Evolutionary conservation across 1,140 invertebrate genomes (phyloP).

Genomic region (Platyura marginata): DNA sequence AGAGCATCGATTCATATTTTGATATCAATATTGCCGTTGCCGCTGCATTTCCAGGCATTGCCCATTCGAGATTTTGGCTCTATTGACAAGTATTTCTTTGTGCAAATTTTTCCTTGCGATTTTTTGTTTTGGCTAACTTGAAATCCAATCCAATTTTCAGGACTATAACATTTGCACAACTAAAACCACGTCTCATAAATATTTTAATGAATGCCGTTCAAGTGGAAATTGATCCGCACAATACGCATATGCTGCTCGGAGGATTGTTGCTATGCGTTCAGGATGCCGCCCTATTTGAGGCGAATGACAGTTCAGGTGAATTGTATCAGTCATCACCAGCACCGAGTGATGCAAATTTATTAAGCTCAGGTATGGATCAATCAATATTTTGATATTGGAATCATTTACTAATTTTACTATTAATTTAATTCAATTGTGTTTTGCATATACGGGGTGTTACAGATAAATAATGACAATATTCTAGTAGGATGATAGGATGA

Average conservation of each 20-base stretch:
- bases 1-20: constrained; percentile 80
- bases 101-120: too few relatives aligned
- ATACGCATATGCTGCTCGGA: constrained; percentile 77
- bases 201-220: constrained; percentile 70
- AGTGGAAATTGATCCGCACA: constrained; percentile 69
- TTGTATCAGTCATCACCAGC: constrained; percentile 21
- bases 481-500: too few relatives aligned
- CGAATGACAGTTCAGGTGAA: constrained; percentile 29
- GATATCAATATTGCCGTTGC: constrained; percentile 73
- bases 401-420: background rate
- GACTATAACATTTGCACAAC: constrained; percentile 50
- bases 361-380: constrained; percentile 43
- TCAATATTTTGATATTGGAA: constrained; percentile 1
- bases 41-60: constrained; percentile 76
- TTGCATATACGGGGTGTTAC: background rate
- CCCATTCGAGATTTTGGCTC: constrained; percentile 49
- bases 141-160: constrained; percentile 8
- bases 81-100: constrained; percentile 24
- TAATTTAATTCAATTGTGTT: constrained; percentile 5
- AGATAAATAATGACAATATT: background rate
- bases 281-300: constrained; percentile 62
- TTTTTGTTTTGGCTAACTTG: too few relatives aligned
- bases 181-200: constrained; percentile 69
- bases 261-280: constrained; percentile 62
- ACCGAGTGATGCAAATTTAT: constrained; percentile 40